Evolutionary conservation across 2,113 vertebrate species (phyloP).

Genomic region (Channa argus): DNA sequence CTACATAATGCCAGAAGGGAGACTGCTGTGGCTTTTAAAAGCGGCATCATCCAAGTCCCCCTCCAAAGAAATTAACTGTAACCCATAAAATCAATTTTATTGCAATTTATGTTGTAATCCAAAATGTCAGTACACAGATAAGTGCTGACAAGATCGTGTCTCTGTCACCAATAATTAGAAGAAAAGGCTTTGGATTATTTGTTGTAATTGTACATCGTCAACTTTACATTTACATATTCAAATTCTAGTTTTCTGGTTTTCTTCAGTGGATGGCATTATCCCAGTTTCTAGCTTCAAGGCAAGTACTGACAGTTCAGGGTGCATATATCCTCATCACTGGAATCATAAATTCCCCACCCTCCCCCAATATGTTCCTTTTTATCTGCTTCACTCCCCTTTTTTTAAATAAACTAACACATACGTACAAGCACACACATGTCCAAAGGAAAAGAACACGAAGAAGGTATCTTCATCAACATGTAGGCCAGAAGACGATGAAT

Average conservation of each 20-base stretch:
- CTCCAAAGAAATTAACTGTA: too few relatives aligned
- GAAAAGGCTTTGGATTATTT: constrained; percentile 35
- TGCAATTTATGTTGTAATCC: constrained; percentile 33
- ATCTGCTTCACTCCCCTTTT: constrained; percentile 2
- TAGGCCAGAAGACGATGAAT: constrained; percentile 38
- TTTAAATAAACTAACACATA: constrained; percentile 6
- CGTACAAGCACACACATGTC: not conserved
- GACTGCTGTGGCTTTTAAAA: constrained; percentile 25
- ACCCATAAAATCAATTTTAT: too few relatives aligned
- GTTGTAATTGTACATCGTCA: constrained; percentile 24
- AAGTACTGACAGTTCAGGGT: constrained; percentile 41
- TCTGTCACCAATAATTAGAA: constrained; percentile 34
- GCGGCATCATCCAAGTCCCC: constrained; percentile 11
- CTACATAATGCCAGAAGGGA: constrained; percentile 26
- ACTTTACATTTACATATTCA: too few relatives aligned
- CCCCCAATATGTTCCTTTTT: not conserved
- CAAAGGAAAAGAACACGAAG: not conserved
- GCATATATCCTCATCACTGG: constrained; percentile 7
- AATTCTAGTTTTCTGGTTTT: constrained; percentile 14
- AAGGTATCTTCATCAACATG: constrained; percentile 34
- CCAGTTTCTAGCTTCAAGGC: constrained; percentile 36
- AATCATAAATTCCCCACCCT: constrained; percentile 17
- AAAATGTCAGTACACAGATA: constrained; percentile 29
- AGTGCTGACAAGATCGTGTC: constrained; percentile 25
- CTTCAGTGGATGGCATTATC: constrained; percentile 50